Base-by-base conservation (phyloP, 2,888 invertebrate species). In the Diplazon laetatorius region DNA sequence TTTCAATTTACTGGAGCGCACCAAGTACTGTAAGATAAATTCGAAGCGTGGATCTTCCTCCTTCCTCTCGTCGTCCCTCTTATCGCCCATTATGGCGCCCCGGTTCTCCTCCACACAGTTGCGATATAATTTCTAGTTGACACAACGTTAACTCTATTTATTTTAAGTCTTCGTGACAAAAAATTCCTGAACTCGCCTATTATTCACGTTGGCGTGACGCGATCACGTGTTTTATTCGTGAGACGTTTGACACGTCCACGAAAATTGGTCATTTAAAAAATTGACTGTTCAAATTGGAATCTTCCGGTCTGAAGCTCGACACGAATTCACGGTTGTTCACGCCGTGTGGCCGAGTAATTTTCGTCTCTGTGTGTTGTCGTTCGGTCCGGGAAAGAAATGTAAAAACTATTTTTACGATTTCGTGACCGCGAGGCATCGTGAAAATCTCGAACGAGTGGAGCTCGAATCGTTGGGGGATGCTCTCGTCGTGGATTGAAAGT, bases 1-100 rank as follows among this genome's bases (percentile, higher is more conserved):
- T 91, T 97, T 98, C 80, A 97, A 92, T 88, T 95, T 95, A 84
- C 97, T 93, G 8, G 95, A 93, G 88, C 94, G 95, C 22, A 94
- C 90, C 44, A 96, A 91, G 88, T 95, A 97, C 87, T 95, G 94
- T 68, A 95, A 93, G 70, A 98, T 93, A 90, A 96, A 97, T 83
- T 96, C 95, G 76, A 97, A 91, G 22, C 97, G 94, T 63, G 92
- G 91, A 91, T 98, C 97, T 60, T 93, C 92, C 1, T 93, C 93
- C 16, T 86, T 88, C 88, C 87, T 89, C n/a, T 90, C 90, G 0
- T 88, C 88, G 4, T 88, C 89, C 73, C 89, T 90, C 77, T 91
- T 90, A 20, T 89, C 89, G 14, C 80, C 83, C 86, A 89, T 89
- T 74, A 83, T 83, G 52, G 48, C 59, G 69, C 44, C 14, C 16